A percentile compares a stretch with the other conserved stretches of the same genome.
These are phyloP conservation scores for Lithophane semibrunnea DNA, from an alignment of 2,888 invertebrate species.

Conservation along the genomic window DNA sequence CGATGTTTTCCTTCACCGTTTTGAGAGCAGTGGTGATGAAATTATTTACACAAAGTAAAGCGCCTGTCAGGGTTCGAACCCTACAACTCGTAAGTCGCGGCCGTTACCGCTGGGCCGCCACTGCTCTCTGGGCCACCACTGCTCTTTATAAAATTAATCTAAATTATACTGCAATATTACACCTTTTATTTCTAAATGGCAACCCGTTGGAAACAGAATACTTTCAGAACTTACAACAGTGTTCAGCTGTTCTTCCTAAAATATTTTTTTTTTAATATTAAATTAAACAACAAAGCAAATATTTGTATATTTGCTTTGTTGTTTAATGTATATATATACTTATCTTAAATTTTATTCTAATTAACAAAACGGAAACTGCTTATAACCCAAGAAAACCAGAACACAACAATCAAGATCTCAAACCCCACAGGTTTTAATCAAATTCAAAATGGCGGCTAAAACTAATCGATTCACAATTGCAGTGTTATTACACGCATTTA, in stretches of 20 bases:
- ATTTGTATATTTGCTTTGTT: no score
- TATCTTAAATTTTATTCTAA: no score
- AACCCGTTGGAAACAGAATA: background rate
- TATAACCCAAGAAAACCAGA: background rate
- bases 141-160: background rate
- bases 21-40: no score
- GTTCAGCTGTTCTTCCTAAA: background rate
- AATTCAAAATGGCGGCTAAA: conserved; percentile 44
- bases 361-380: background rate
- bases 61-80: no score
- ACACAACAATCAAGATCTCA: conserved; percentile 22
- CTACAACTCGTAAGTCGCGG: no score
- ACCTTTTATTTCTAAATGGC: background rate
- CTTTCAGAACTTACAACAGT: no score
- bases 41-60: no score
- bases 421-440: conserved; percentile 18
- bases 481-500: conserved; percentile 62
- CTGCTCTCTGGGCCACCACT: no score
- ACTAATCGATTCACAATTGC: conserved; percentile 63
- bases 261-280: background rate
- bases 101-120: no score
- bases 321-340: no score
- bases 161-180: background rate
- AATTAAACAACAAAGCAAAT: background rate
- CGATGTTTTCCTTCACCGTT: no score